Base-by-base conservation (phyloP, 2,797 vertebrate genomes). In the Urosaurus nigricauda region DNA sequence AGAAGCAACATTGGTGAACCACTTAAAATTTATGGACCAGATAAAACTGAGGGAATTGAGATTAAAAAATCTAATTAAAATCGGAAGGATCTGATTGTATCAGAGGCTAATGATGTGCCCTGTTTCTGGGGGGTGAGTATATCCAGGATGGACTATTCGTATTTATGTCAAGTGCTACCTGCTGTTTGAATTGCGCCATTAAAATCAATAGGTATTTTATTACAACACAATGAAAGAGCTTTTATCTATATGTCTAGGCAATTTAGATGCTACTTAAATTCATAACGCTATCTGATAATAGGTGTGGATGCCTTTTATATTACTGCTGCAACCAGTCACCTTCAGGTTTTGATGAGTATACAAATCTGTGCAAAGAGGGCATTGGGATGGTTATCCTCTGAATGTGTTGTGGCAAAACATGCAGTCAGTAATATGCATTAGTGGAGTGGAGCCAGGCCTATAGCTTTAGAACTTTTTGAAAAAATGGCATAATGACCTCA, bases 151-250 rank as follows among this genome's bases (percentile, higher is more conserved):
- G 65, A 56, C 68, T 75, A 9, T 47, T 53, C 29, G 80, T 91
- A 85, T 88, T 85, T 75, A 82, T 81, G 37, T 51, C 43, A 53
- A 82, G 78, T 82, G 51, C 71, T 82, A 53, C 63, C 63, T 86
- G 71, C 71, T 88, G 37, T 29, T 86, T 51, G 71, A 5, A n/a
- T 71, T n/a, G 79, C 32, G 60, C 47, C 79, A 63, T 88, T 88
- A 91, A 82, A 91, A 88, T 91, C 83, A 88, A 0, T 37, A 58
- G 83, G 35, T 63, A 70, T 86, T 92, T 90, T 88, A 47, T 9
- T 71, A 9, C 26, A 2, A 2, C 82, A 16, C 11, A 16, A 24
- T 53, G 7, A 68, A 86, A 78, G 77, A 70, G 71, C 71, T 83
- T 81, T 89, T 86, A 82, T 89, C 47, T 65, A 75, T 83, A 83